These are phyloP conservation scores for Ariolimax columbianus DNA, from an alignment of 2,888 invertebrate genomes.

Conservation along the genomic window DNA sequence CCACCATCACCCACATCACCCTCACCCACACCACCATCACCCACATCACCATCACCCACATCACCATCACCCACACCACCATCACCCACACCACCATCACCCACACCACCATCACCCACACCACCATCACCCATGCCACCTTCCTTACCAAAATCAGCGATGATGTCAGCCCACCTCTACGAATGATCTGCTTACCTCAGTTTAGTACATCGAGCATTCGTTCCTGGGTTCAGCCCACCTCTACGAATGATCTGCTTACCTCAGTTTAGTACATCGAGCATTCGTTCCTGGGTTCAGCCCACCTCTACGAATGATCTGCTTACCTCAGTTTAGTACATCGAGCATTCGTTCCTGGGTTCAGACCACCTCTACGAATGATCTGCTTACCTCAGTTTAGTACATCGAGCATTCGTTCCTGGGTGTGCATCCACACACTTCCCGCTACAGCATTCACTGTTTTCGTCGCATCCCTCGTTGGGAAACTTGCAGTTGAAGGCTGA, in stretches of 20 bases:
- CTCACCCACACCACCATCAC: neutral
- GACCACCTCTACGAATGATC: too few relatives aligned
- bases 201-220: too few relatives aligned
- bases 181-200: too few relatives aligned
- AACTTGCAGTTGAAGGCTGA: slow-evolving; percentile 56
- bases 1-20: neutral
- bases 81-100: neutral
- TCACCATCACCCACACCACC: neutral
- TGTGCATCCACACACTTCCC: slow-evolving; percentile 51
- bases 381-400: slow-evolving; percentile 49
- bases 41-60: neutral
- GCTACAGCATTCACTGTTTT: slow-evolving; percentile 51
- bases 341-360: neutral
- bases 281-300: slow-evolving; percentile 58
- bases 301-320: too few relatives aligned
- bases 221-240: too few relatives aligned
- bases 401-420: slow-evolving; percentile 56
- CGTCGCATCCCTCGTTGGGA: slow-evolving; percentile 55
- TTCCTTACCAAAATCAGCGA: too few relatives aligned
- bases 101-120: neutral
- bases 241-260: slow-evolving; percentile 2
- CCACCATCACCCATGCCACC: neutral
- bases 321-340: too few relatives aligned
- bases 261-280: slow-evolving; percentile 53
- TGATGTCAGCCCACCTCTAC: too few relatives aligned